Evolutionary conservation across 2,888 invertebrate species (phyloP), one percentile per base, ranked within the genome.

Genomic region (Orthosia gothica): DNA sequence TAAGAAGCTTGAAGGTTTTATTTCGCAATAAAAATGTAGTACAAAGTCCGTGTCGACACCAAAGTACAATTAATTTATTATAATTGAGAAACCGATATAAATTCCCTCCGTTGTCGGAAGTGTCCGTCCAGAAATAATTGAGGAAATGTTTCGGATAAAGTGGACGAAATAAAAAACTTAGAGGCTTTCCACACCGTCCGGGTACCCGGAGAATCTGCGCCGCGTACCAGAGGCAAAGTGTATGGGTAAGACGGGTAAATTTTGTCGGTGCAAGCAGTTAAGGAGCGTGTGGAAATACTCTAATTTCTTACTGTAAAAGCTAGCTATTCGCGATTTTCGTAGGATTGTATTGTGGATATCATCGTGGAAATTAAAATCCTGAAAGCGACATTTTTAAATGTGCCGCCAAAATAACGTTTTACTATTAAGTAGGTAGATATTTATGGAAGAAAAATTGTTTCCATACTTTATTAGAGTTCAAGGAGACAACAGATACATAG

Each of bases 111-210:
- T 55, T 40, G 52, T 61, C 50, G 64, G 32, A 80, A 70, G 63
- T 75, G 66, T 66, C 64, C 12, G 63, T 26, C 50, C 49, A 63
- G 67, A 49, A 76, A 55, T 80, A 80, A 80, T 80, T 80, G 80
- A 80, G 80, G 70, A 80, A 80, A 71, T 67, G 50, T 57, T 16
- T 58, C 18, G 52, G 26, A 67, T 70, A 75, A 75, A 79, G 63
- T 63, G 54, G 63, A 70, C 66, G 75, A 74, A 74, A 74, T 66
- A 75, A 74, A 74, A 75, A 66, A 75, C 32, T 66, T 74, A 59
- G 58, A 18, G 32, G n/a, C 0, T 59, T 54, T 59, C 54, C 66
- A 74, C 58, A 59, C 52, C 47, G 3, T 59, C 52, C 12, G 47
- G 75, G 4, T 40, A 47, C 12, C 18, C 58, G 45, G 79, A 50